Evolutionary conservation across 92 coral and sea anemone species (phyloP), one percentile per base, ranked within the genome.

Genomic region (Bergia puertoricense): DNA sequence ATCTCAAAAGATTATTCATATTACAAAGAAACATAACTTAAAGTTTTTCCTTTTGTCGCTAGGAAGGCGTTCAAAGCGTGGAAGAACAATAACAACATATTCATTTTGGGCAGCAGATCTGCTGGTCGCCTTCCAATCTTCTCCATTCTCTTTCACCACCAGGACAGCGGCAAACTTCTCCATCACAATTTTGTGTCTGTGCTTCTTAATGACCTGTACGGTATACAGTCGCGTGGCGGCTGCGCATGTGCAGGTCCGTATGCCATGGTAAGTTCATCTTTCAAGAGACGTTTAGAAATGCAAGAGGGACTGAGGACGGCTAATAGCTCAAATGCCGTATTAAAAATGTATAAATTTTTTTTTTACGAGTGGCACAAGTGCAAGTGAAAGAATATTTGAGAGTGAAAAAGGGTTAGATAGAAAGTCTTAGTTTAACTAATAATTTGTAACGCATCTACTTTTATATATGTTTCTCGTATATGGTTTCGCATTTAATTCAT

Each of bases 191-290:
- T 94, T 78, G 93, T 94, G 5, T 94, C 98, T 2, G 95, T 93
- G 7, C 79, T 94, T 1, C 94, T 94, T 7, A 94, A 94, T 68
- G 98, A 94, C 68, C 92, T 94, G 76, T 94, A 93, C 65, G 98
- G 98, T 20, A 94, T 94, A 81, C 98, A 94, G 79, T 91, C 98
- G 15, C 86, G 98, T 16, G 98, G 98, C 10, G 98, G 98, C 16
- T 94, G 98, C 88, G 98, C 98, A 48, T 94, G 98, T 88, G 98
- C 98, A 4, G 98, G 98, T 67, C 98, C 98, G 8, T 94, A 94
- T 37, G 98, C 95, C 22, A 88, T 85, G 95, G 98, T 94, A 79
- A 66, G 93, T 22, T 2, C 69, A 18, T 36, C 41, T 38, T 69
- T 69, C 74, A 54, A 15, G 30, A 62, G 69, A 62, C 6, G n/a